phyloP scores from a whole-genome alignment of 2,888 invertebrate species.

The Tinea semifulvella region DNA sequence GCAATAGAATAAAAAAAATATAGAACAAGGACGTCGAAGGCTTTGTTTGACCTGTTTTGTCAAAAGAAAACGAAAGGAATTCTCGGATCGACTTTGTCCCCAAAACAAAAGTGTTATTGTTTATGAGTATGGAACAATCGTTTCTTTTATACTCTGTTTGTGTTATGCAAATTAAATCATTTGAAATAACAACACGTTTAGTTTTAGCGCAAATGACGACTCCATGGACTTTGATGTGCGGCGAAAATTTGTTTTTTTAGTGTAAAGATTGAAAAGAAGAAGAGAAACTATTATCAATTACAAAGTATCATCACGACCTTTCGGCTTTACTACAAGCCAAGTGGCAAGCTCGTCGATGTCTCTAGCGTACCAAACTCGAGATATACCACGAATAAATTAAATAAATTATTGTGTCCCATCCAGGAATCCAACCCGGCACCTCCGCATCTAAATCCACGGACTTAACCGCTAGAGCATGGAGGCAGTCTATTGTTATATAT shows the following conservation, averaged over 20 bases:
- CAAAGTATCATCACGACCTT: no score
- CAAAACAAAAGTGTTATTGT: slow-evolving; percentile 37
- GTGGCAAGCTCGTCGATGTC: no score
- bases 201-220: background rate
- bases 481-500: no score
- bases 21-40: slow-evolving; percentile 18
- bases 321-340: no score
- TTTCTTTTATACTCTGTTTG: slow-evolving; percentile 8
- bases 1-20: slow-evolving; percentile 22
- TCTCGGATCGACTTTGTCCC: slow-evolving; percentile 37
- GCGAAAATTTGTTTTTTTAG: slow-evolving; percentile 1
- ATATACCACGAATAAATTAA: no score
- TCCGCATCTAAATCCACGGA: no score
- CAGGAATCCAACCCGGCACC: no score
- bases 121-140: background rate
- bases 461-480: no score
- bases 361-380: no score
- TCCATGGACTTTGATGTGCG: background rate
- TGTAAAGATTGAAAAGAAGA: no score
- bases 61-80: slow-evolving; percentile 30
- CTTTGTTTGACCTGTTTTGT: slow-evolving; percentile 15
- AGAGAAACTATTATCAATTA: no score
- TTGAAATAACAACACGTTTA: slow-evolving; percentile 7
- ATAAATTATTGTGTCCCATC: no score
- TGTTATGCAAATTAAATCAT: slow-evolving; percentile 11